Base-by-base conservation (phyloP, 2,888 invertebrate genomes). In the Pterostichus niger region DNA sequence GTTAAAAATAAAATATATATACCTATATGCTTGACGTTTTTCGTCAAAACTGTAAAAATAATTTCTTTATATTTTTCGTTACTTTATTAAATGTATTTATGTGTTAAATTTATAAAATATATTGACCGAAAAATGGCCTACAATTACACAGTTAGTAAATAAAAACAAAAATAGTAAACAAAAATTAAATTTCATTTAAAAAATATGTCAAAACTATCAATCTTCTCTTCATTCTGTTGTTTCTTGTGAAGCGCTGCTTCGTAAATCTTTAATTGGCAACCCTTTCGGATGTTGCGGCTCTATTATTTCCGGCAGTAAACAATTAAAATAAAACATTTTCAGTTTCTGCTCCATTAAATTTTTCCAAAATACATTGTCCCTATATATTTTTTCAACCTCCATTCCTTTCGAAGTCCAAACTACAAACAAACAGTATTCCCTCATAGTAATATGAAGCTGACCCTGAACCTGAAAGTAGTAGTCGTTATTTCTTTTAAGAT, bases 391-490 rank as follows among this genome's bases (percentile, higher is more conserved):
- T 24, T 24, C 24, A 24, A 24, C 24, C 24, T 24, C 24, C 24
- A 17, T 17, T 61, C 24, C 11, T 31, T 17, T 10, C 17, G 17
- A 6, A 13, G 61, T 61, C 61, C 61, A 61, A 2, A 61, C 6
- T 13, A 82, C 80, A 52, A 84, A 84, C 15, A 80, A 35, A 40
- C 84, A 80, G 13, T 49, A 81, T 59, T 52, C 52, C n/a, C 52
- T 75, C 31, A 68, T 33, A 40, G 64, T 61, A 35, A 84, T 82
- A 40, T 84, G 81, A 24, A 84, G 35, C 13, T 79, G 64, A 9
- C 75, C 83, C 52, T 84, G 82, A 31, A 84, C 81, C 54, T 84
- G 84, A 56, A 49, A 83, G 35, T 54, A 83, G 54, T 80, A 84
- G 5, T 80, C 68, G 35, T 83, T 61, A 46, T 79, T 84, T 54